phyloP scores from a whole-genome alignment of 2,113 vertebrate species.

The Calonectris borealis region DNA sequence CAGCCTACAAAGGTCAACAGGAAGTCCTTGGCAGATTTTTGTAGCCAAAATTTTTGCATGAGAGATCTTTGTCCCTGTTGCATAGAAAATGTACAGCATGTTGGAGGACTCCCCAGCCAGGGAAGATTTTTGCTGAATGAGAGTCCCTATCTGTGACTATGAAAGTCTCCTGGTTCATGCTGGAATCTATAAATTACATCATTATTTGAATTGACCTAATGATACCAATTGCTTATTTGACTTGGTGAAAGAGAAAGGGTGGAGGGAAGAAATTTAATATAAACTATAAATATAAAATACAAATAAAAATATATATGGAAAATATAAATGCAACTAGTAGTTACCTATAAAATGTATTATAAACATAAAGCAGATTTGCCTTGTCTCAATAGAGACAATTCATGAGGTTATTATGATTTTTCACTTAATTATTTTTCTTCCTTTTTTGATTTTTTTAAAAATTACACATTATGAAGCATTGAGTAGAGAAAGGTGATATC shows the following conservation, averaged over 20 bases:
- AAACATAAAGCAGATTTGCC: not conserved
- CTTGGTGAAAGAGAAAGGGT: not conserved
- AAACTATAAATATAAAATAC: not conserved
- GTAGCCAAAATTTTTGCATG: not conserved
- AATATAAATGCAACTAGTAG: not conserved
- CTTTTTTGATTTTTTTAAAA: not conserved
- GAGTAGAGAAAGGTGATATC: not conserved
- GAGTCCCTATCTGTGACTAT: rapidly evolving
- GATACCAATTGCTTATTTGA: not conserved
- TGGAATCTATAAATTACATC: not conserved
- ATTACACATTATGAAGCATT: not conserved
- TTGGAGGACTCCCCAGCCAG: not conserved
- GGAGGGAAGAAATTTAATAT: not conserved
- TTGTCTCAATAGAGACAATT: not conserved
- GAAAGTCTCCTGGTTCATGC: not conserved
- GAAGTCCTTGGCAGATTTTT: not conserved
- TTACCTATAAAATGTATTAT: not conserved
- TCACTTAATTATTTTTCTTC: not conserved
- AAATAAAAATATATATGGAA: not conserved
- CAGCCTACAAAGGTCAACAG: not conserved
- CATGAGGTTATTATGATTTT: not conserved
- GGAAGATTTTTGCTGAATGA: not conserved
- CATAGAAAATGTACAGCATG: not conserved
- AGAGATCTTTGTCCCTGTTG: not conserved
- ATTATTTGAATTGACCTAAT: not conserved